Base-by-base conservation (phyloP, 2,797 vertebrate species). In the Melanotaenia parkinsoni region DNA sequence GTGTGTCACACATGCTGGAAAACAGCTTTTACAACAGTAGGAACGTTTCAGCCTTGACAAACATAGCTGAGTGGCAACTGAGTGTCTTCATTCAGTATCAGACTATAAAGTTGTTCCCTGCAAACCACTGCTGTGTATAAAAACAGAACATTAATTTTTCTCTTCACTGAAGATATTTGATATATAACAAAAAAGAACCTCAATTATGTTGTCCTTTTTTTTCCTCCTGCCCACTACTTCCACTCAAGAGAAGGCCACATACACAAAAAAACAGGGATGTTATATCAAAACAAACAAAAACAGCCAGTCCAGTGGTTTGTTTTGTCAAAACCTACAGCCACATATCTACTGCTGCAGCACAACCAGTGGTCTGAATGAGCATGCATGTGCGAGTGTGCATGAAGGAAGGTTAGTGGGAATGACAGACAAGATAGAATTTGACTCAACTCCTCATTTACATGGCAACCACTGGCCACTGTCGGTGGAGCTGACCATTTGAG, bases 251-350 rank as follows among this genome's bases (percentile, higher is more conserved):
- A 61, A 76, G 72, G 79, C 76, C 70, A 16, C 76, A 76, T 37
- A 63, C 22, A 72, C n/a, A 76, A 61, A 76, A 78, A 76, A 58
- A 62, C 45, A 67, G 16, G 26, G 61, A 77, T 26, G 69, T 37
- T 65, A 40, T 50, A 80, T 59, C 20, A 85, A 89, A 83, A 75
- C 71, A 85, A 86, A 83, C 76, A 84, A 81, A 82, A 83, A 86
- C 71, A 81, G 60, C 80, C 72, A 71, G 70, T 86, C 79, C 75
- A 67, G 75, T 51, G 51, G 69, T 73, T 85, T 67, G 35, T 12
- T 22, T 51, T 71, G 76, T 78, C 67, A 87, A 81, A 82, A 78
- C 77, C 81, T 71, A 51, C 57, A 77, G 69, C 80, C 79, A 69
- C 74, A 85, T 51, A 64, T 13, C 64, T 37, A 40, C 77, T 53